Evolutionary conservation across 2,797 vertebrate species (phyloP), one percentile per base, ranked within the genome.

Genomic region (Pogonophryne albipinna): DNA sequence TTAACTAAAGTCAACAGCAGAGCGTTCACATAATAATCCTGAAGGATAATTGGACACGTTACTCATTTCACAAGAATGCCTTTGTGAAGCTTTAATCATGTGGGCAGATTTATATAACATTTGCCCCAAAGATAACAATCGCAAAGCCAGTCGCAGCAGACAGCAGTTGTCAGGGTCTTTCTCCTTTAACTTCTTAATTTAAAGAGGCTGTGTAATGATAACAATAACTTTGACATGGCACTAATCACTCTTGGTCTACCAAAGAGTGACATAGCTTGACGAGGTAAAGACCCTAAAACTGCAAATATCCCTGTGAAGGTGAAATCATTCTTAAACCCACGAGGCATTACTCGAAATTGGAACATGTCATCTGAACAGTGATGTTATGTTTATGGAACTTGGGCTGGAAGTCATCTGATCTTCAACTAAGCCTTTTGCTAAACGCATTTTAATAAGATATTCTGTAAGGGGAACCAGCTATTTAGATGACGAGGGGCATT

Each of bases 81-180:
- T 82, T 79, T 81, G 79, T 88, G 19, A 34, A 74, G 79, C 74
- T 74, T 72, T 76, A 82, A 89, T 81, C 76, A 72, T 9, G 42
- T 41, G 76, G 69, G 46, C 47, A 46, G 57, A 82, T 85, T 85
- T 79, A 69, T 72, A 63, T 72, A 83, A 87, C 78, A 72, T 80
- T 78, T 84, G 23, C 55, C 77, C 70, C 59, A 71, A 84, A 85
- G 70, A 85, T 71, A 89, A 89, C 78, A 71, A 83, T 66, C 65
- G 60, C 61, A 56, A 41, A 52, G 66, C 31, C 47, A 10, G 74
- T 62, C 4, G 31, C 27, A 58, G 53, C 71, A 56, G 53, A 69
- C 66, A 59, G 69, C 55, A 58, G 68, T 53, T 41, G 55, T 56
- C 31, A 63, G 19, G 15, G 41, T 68, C 57, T 50, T 38, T 74